phyloP scores from a whole-genome alignment of 2,888 invertebrate genomes.

The Blastobasis adustella region DNA sequence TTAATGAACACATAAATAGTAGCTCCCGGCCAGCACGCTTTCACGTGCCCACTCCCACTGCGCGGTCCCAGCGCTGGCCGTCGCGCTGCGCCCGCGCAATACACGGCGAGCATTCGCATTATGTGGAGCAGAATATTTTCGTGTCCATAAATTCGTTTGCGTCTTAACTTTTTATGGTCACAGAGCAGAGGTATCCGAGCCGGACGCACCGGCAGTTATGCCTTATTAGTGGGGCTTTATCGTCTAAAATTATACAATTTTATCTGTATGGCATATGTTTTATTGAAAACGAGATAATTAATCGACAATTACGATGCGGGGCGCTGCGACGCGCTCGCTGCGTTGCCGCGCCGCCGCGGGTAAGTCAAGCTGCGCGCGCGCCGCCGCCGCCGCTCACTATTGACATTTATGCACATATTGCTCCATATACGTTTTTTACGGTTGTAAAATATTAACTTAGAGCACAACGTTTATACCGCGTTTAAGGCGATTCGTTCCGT shows the following conservation, averaged over 20 bases:
- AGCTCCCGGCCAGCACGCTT: conserved; percentile 27
- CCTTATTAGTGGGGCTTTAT: conserved; percentile 63
- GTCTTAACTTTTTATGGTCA: conserved; percentile 49
- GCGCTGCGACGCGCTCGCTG: conserved; percentile 56
- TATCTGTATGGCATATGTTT: conserved; percentile 64
- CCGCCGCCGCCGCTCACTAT: conserved; percentile 45
- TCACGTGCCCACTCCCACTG: conserved; percentile 28
- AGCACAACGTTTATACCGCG: conserved; percentile 46
- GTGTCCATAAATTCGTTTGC: conserved; percentile 44
- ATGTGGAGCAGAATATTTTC: conserved; percentile 28
- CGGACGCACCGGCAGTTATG: conserved; percentile 46
- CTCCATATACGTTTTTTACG: conserved; percentile 72
- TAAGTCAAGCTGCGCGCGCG: conserved; percentile 48
- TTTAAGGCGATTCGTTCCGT: conserved; percentile 53
- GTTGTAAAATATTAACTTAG: conserved; percentile 70
- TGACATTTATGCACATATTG: conserved; percentile 74
- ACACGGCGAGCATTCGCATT: conserved; percentile 39
- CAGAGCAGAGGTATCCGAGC: conserved; percentile 41
- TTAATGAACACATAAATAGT: conserved; percentile 66
- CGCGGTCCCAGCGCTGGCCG: no score
- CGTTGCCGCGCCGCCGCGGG: conserved; percentile 52
- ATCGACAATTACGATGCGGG: conserved; percentile 72
- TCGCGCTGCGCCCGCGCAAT: not conserved
- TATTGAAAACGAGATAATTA: conserved; percentile 71
- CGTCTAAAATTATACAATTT: conserved; percentile 65